Percentiles rank a stretch among this genome's conserved stretches.
Evolutionary conservation across 2,797 vertebrate species (phyloP).

Genomic region (Apodemus agrarius): DNA sequence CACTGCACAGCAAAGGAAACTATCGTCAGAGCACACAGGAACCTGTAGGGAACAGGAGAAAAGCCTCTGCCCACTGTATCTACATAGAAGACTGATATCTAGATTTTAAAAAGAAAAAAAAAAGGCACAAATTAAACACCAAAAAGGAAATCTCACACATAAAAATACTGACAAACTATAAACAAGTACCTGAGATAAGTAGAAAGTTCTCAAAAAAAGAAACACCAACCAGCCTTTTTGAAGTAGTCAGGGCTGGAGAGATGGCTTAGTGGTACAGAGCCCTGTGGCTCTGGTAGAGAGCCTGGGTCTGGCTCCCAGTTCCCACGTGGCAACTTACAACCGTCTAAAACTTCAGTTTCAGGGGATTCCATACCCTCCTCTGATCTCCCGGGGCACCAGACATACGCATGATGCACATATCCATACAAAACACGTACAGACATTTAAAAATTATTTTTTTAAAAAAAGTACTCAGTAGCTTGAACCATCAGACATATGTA

Average conservation of each 20-base stretch:
- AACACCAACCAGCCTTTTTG: not conserved
- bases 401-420: too few species aligned
- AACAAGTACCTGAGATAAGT: not conserved
- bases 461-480: not conserved
- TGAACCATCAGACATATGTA: not conserved
- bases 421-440: not conserved
- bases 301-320: too few species aligned
- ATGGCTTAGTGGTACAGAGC: not conserved
- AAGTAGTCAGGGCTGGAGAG: not conserved
- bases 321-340: not conserved
- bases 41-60: not conserved
- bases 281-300: not conserved
- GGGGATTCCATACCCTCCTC: not conserved
- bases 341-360: too few species aligned
- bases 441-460: not conserved
- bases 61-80: not conserved
- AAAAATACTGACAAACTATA: not conserved
- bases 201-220: not conserved
- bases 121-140: not conserved
- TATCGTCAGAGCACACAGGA: too few species aligned
- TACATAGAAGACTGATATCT: not conserved
- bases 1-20: not conserved
- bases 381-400: not conserved
- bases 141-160: not conserved
- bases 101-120: not conserved